These are phyloP conservation scores for Odontothrips loti DNA, from an alignment of 2,888 invertebrate genomes.

Conservation along the genomic window DNA sequence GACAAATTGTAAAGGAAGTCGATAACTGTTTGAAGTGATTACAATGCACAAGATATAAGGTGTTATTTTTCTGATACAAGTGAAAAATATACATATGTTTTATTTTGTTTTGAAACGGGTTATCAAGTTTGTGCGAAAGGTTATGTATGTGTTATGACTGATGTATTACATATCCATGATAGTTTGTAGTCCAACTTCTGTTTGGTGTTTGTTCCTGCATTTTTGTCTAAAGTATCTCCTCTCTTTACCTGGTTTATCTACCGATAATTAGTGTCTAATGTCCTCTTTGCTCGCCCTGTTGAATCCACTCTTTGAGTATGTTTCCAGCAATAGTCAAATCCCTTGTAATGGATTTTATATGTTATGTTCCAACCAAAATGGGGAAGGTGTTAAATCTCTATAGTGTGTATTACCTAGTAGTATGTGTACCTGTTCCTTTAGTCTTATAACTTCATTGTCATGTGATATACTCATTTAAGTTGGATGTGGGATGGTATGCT, in stretches of 20 bases:
- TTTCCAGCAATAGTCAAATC: too few relatives aligned
- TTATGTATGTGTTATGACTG: not conserved
- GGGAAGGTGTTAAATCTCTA: not conserved
- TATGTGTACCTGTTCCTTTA: not conserved
- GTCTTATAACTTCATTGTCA: not conserved
- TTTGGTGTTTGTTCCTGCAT: not conserved
- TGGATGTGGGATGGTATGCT: not conserved
- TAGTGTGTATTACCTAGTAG: not conserved
- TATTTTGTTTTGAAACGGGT: too few relatives aligned
- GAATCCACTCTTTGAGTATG: too few relatives aligned
- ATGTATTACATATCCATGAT: too few relatives aligned
- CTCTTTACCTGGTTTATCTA: not conserved
- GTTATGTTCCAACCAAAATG: not conserved
- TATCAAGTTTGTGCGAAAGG: too few relatives aligned
- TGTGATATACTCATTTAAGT: not conserved
- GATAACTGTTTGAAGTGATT: too few relatives aligned
- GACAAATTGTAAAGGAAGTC: too few relatives aligned
- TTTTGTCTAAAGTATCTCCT: not conserved
- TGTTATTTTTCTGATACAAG: too few relatives aligned
- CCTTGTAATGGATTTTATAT: not conserved
- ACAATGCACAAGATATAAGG: too few relatives aligned
- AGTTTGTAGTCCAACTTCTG: not conserved
- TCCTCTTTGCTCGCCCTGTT: not conserved
- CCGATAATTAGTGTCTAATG: not conserved
- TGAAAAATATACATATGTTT: too few relatives aligned